phyloP scores from a whole-genome alignment of 2,113 vertebrate genomes.

The Myrmecophaga tridactyla region DNA sequence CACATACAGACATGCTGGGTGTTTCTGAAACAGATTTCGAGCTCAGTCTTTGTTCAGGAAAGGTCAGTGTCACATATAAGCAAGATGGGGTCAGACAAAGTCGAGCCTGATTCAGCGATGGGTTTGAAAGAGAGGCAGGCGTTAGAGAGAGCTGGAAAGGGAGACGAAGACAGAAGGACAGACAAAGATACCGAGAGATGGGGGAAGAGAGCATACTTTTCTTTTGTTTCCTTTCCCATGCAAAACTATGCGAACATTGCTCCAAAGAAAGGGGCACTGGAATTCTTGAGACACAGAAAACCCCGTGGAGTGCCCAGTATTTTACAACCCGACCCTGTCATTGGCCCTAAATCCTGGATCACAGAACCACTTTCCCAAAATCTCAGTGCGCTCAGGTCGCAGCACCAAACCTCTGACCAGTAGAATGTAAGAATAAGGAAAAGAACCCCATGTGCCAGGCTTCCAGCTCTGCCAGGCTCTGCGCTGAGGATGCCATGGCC shows the following conservation, averaged over 20 bases:
- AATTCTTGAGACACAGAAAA: background rate
- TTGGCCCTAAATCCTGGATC: background rate
- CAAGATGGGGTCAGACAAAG: slow-evolving; percentile 47
- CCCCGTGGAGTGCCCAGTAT: background rate
- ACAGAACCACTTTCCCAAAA: background rate
- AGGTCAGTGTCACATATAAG: slow-evolving; percentile 36
- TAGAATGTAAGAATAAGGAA: background rate
- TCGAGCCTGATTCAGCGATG: slow-evolving; percentile 27
- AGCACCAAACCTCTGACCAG: too few relatives aligned
- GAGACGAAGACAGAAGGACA: background rate
- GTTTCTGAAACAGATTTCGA: slow-evolving; percentile 52
- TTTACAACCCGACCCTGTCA: background rate
- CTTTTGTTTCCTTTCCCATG: background rate
- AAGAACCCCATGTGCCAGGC: too few relatives aligned
- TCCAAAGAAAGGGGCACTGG: background rate
- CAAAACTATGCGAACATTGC: rapidly evolving
- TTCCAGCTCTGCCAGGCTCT: rapidly evolving
- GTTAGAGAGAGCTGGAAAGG: background rate
- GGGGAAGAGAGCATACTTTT: background rate
- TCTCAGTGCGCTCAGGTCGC: background rate
- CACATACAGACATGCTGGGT: slow-evolving; percentile 74
- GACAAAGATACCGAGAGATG: background rate
- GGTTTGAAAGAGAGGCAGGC: background rate
- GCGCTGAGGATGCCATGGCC: too few relatives aligned
- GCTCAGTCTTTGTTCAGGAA: slow-evolving; percentile 59